These are phyloP conservation scores for Exocentrus adspersus DNA, from an alignment of 2,888 invertebrate genomes.

Conservation along the genomic window DNA sequence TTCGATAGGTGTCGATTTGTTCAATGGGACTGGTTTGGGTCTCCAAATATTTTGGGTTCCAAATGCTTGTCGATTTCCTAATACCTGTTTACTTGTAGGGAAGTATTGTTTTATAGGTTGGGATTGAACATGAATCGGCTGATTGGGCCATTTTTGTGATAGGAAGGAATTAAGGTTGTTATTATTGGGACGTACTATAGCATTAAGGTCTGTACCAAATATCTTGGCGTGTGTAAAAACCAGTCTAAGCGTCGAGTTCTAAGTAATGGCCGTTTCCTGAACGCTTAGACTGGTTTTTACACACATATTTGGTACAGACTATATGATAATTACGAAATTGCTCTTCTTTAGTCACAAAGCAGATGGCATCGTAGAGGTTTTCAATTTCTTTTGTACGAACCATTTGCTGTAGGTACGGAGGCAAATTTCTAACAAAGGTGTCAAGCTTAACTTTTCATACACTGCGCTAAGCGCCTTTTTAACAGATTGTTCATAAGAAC, in stretches of 20 bases:
- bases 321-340: background rate
- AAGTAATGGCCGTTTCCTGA: too few species aligned
- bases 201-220: too few species aligned
- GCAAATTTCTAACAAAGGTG: background rate
- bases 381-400: background rate
- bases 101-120: background rate
- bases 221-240: too few species aligned
- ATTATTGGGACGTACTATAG: too few species aligned
- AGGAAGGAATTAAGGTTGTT: background rate
- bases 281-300: too few species aligned
- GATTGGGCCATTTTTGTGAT: background rate
- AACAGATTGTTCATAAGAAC: background rate
- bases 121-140: background rate
- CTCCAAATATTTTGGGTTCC: too few species aligned
- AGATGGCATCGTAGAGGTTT: background rate
- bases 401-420: background rate
- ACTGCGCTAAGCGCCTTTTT: background rate
- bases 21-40: too few species aligned
- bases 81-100: background rate
- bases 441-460: background rate
- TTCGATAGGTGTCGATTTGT: too few species aligned
- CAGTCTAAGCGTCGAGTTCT: too few species aligned
- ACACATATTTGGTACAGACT: too few species aligned
- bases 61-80: background rate
- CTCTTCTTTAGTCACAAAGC: background rate